Base-by-base conservation (phyloP, 2,113 vertebrate genomes). In the Petrocephalus microphthalmus region DNA sequence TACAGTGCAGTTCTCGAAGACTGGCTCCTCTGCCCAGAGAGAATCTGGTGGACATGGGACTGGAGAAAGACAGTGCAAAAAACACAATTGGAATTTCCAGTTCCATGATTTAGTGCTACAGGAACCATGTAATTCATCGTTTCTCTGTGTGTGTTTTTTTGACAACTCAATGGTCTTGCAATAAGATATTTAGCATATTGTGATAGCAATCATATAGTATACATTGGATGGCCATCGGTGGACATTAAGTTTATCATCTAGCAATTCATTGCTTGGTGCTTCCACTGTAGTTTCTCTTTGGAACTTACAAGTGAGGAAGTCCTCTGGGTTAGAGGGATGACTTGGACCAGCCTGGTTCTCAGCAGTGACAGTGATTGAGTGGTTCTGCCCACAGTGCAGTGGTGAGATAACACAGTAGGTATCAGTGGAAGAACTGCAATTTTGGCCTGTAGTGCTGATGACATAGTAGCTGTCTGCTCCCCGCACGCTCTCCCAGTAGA, bases 41-140 rank as follows among this genome's bases (percentile, higher is more conserved):
- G 92, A 93, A 88, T 93, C 94, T 1, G 96, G 97, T 25, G 96
- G 96, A 93, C 97, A 98, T 3, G 98, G 97, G 89, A 96, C 97
- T 99, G 89, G 29, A 47, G 90, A 57, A 71, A 54, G 17, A 86
- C 37, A 47, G 33, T 54, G 11, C 29, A 57, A 85, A 1, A 51
- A 78, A 29, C 54, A 51, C 54, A 1, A n/a, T 7, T 51, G 20
- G 20, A 33, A 4, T 6, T 60, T 57, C 25, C 29, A 37, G 7
- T 20, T 57, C 15, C 29, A 13, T n/a, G 47, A 49, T 53, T 53
- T 53, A 51, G 8, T 51, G 51, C 84, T 53, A 17, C 49, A 85
- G 25, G 84, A 85, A 33, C 45, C 51, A 54, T 53, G 22, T 15
- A 13, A 85, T 20, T 67, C 2, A 22, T 54, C 1, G 52, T 54